These are phyloP conservation scores for Orthosia gracilis DNA, from an alignment of 2,888 invertebrate species.

Conservation along the genomic window DNA sequence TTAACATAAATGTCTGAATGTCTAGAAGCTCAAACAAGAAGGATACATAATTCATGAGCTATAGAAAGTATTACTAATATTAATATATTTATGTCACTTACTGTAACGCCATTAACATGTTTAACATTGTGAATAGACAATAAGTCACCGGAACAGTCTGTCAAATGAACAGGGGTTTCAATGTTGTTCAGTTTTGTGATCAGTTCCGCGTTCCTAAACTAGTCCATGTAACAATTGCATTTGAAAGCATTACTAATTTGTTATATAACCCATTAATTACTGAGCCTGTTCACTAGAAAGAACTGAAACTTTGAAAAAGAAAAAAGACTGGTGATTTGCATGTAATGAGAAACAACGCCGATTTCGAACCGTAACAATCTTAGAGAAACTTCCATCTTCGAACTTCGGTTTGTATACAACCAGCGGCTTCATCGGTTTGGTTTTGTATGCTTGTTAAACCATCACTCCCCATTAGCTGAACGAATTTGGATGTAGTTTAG, in stretches of 20 bases:
- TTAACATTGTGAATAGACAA: constrained; percentile 9
- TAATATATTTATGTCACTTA: constrained; percentile 11
- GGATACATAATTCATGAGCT: constrained; percentile 26
- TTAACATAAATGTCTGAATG: constrained; percentile 37
- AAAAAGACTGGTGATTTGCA: constrained; percentile 30
- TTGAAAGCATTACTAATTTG: constrained; percentile 46
- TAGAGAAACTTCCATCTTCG: not conserved
- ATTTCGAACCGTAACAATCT: not conserved
- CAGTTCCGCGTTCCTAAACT: constrained; percentile 29
- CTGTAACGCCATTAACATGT: constrained; percentile 9
- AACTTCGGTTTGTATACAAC: too few relatives aligned
- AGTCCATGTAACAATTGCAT: constrained; percentile 10
- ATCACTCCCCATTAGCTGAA: too few relatives aligned
- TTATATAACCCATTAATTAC: constrained; percentile 19
- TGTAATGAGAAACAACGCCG: constrained; percentile 16
- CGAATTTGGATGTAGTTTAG: too few relatives aligned
- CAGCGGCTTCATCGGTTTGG: too few relatives aligned
- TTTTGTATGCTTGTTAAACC: too few relatives aligned
- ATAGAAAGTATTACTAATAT: constrained; percentile 25
- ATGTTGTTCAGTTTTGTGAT: constrained; percentile 1
- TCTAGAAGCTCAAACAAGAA: constrained; percentile 11
- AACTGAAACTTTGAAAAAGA: not conserved
- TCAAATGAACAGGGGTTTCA: not conserved
- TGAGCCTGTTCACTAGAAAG: not conserved
- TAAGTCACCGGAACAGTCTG: not conserved